phyloP scores from a whole-genome alignment of 2,888 invertebrate species.

The Aricia artaxerxes region DNA sequence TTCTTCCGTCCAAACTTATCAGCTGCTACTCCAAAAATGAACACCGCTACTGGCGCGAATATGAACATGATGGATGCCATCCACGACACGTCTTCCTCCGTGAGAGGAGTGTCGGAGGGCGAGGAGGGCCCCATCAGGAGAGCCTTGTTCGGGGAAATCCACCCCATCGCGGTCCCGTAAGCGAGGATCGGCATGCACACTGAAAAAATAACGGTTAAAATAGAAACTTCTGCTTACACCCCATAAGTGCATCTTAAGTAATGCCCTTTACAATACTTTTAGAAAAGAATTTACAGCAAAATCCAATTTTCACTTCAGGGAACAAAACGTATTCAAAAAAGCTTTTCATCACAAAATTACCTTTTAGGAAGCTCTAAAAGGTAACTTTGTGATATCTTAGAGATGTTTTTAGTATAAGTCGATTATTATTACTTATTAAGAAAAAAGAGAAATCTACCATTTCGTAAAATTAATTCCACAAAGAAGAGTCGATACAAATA shows the following conservation, averaged over 20 bases:
- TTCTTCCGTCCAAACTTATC: constrained; percentile 77
- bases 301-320: neutral
- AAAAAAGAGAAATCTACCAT: neutral
- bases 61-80: constrained; percentile 81
- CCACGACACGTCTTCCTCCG: constrained; percentile 76
- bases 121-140: constrained; percentile 67
- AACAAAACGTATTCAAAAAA: neutral
- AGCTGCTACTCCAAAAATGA: constrained; percentile 74
- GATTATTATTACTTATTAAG: too few species aligned
- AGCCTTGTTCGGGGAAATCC: constrained; percentile 78
- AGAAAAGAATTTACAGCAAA: neutral
- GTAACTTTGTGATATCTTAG: neutral
- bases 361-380: too few species aligned
- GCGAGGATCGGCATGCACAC: constrained; percentile 78
- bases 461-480: neutral
- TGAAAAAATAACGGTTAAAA: constrained; percentile 50
- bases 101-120: constrained; percentile 59
- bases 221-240: neutral
- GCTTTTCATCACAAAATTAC: too few species aligned
- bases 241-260: neutral
- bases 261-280: neutral
- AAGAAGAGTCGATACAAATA: neutral
- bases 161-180: constrained; percentile 79
- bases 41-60: constrained; percentile 78
- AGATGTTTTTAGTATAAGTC: too few species aligned